These are phyloP conservation scores for Sylvilagus bachmani DNA, from an alignment of 2,113 vertebrate species.

Conservation along the genomic window DNA sequence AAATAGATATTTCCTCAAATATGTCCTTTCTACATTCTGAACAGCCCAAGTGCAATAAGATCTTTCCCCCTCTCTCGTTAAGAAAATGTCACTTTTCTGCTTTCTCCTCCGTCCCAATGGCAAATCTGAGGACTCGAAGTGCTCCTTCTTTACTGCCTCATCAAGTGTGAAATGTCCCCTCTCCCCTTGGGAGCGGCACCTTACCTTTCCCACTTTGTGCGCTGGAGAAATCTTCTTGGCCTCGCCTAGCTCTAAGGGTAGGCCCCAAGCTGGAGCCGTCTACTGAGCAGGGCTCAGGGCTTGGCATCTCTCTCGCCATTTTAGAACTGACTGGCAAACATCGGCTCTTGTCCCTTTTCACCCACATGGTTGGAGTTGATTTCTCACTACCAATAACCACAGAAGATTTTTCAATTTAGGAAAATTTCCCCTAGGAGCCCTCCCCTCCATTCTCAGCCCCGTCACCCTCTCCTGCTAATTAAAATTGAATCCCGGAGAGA, in stretches of 20 bases:
- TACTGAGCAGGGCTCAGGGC: not conserved
- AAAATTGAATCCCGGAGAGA: not conserved
- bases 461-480: not conserved
- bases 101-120: not conserved
- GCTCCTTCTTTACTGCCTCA: not conserved
- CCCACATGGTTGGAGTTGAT: not conserved
- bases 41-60: conserved; percentile 87
- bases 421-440: not conserved
- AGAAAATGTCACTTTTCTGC: conserved; percentile 72
- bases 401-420: conserved; percentile 16
- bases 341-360: conserved; percentile 7
- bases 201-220: not conserved
- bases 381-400: conserved; percentile 30
- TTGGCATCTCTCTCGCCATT: not conserved
- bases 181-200: not conserved
- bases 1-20: conserved; percentile 89
- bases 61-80: conserved; percentile 75
- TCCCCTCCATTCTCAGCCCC: not conserved
- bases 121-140: conserved; percentile 31
- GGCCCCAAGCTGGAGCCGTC: not conserved
- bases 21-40: conserved; percentile 90
- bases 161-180: conserved; percentile 34
- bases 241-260: not conserved
- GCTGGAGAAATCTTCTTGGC: conserved; percentile 2
- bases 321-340: conserved; percentile 47